Base-by-base conservation (phyloP, 2,888 invertebrate genomes). In the Drosophila eohydei region DNA sequence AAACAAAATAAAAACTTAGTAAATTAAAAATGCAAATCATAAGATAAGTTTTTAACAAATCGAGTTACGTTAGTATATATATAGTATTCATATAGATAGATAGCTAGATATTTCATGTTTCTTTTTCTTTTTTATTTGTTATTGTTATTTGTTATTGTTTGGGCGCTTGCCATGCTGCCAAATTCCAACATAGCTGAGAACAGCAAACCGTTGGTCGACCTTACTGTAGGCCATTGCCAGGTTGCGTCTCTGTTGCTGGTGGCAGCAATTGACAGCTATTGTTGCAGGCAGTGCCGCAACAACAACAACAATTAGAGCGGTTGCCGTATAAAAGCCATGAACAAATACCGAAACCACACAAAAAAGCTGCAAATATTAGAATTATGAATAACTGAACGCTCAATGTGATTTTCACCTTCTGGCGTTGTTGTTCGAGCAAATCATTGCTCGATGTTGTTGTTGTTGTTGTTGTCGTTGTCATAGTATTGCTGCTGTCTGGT, bases 291-390 rank as follows among this genome's bases (percentile, higher is more conserved):
- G 76, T 71, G 67, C 70, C 78, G 71, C 81, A 77, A 72, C 85
- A 87, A 78, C 83, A 88, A 78, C 83, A 88, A 78, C 84, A 80
- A 48, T 66, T 51, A 41, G 67, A 81, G 67, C 76, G 84, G 60
- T 89, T 81, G 82, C 88, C 82, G 74, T 88, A 87, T 80, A 91
- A 90, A 92, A 92, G 91, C 92, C 92, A 92, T 89, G 91, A 91
- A 92, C 92, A 92, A 88, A 92, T 86, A 92, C 92, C 92, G 90
- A 92, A 92, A 92, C 92, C 92, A 92, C 92, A 92, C 82, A 92
- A 80, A 92, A 91, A 92, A 92, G 91, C 92, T 85, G 89, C 89
- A 91, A 91, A 87, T 81, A 92, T 81, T 88, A 92, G 76, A 86
- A 89, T 84, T 88, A 92, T 72, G 89, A 92, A 90, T 78, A 90